Evolutionary conservation across 1,140 invertebrate genomes (phyloP).

Genomic region (Planococcus citri): DNA sequence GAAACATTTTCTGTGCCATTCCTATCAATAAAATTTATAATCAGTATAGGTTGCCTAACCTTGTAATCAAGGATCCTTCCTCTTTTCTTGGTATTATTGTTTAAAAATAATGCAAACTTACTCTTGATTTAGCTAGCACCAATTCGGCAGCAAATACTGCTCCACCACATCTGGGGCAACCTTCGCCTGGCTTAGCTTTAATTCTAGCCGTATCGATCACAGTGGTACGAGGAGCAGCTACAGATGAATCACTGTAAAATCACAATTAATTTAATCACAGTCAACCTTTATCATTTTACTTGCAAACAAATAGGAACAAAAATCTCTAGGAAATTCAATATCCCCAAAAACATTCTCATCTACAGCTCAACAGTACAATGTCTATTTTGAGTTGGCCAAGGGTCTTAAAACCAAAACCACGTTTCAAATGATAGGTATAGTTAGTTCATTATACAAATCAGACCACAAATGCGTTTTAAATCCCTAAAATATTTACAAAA

Average conservation of each 20-base stretch:
- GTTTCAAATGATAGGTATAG: too few species aligned
- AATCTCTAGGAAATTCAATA: too few species aligned
- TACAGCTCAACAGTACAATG: too few species aligned
- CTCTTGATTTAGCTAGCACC: constrained; percentile 49
- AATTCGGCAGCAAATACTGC: constrained; percentile 82
- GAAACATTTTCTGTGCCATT: constrained; percentile 97
- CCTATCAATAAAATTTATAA: constrained; percentile 43
- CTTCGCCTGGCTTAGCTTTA: constrained; percentile 66
- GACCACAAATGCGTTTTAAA: too few species aligned
- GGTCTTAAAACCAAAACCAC: too few species aligned
- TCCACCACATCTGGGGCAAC: constrained; percentile 78
- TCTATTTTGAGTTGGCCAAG: too few species aligned
- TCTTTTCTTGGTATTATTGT: background rate
- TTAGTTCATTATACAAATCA: too few species aligned
- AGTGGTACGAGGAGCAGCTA: constrained; percentile 28
- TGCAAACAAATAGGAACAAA: too few species aligned
- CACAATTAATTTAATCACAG: background rate
- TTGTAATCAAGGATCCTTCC: background rate
- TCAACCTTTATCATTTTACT: background rate
- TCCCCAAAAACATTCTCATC: too few species aligned
- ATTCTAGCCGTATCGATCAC: constrained; percentile 56
- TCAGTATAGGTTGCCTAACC: too few species aligned
- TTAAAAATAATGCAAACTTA: constrained; percentile 25
- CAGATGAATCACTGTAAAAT: constrained; percentile 29
- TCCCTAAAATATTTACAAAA: background rate